Evolutionary conservation across 2,797 vertebrate genomes (phyloP).

Genomic region (Ctenochaetus hawaiiensis): DNA sequence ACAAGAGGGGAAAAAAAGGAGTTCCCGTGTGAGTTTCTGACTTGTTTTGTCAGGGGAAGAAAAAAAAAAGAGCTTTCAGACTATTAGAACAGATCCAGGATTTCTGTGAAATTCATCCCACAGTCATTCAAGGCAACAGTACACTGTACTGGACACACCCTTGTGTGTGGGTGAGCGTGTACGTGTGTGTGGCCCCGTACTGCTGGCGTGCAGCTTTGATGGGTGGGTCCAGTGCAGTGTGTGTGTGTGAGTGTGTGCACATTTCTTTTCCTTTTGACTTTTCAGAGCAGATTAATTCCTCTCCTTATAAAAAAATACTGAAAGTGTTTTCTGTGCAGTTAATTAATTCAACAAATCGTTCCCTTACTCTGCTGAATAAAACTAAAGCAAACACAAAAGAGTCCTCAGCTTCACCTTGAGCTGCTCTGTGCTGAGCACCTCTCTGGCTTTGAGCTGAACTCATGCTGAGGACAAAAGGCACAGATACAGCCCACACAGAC

Average conservation of each 20-base stretch:
- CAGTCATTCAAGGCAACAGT: constrained; percentile 54
- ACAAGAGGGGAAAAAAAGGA: neutral
- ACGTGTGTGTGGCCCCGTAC: constrained; percentile 61
- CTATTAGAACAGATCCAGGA: constrained; percentile 47
- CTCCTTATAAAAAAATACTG: constrained; percentile 22
- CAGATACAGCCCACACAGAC: constrained; percentile 8
- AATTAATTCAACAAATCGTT: constrained; percentile 22
- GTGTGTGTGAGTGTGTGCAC: constrained; percentile 48
- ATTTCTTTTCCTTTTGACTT: constrained; percentile 33
- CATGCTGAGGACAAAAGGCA: constrained; percentile 8
- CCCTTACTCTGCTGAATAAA: constrained; percentile 4
- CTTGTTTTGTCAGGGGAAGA: constrained; percentile 48
- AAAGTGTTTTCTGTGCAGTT: constrained; percentile 21
- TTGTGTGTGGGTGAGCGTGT: constrained; percentile 55
- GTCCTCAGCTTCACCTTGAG: constrained; percentile 25
- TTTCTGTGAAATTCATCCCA: constrained; percentile 59
- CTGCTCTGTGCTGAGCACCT: constrained; percentile 17
- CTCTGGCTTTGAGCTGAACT: neutral
- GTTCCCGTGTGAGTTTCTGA: constrained; percentile 35
- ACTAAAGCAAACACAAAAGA: constrained; percentile 16
- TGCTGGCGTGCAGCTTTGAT: constrained; percentile 58
- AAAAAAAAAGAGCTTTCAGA: constrained; percentile 28
- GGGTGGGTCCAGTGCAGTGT: constrained; percentile 58
- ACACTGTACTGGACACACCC: constrained; percentile 71
- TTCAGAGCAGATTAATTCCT: constrained; percentile 43